These are phyloP conservation scores for Standfussiana lucernea DNA, from an alignment of 2,888 invertebrate genomes.

Conservation along the genomic window DNA sequence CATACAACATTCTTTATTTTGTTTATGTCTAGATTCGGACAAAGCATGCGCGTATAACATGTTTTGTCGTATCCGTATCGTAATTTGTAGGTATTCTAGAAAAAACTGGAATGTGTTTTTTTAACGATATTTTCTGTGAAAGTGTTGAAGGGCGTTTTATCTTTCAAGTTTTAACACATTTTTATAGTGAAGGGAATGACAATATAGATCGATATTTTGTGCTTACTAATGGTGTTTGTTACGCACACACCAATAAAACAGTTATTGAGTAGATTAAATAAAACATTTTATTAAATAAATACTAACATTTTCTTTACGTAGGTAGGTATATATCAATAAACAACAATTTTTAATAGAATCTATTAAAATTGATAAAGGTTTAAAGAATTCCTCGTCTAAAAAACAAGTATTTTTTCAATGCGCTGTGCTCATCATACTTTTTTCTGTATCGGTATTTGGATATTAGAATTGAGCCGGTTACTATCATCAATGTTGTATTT, in stretches of 20 bases:
- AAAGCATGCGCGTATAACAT: slow-evolving; percentile 28
- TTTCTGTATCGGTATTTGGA: background rate
- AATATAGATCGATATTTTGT: background rate
- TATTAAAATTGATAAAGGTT: too few species aligned
- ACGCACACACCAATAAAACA: background rate
- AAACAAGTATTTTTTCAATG: background rate
- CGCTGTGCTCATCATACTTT: background rate
- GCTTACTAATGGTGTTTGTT: background rate
- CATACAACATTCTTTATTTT: slow-evolving; percentile 42
- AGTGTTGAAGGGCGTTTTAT: slow-evolving; percentile 48
- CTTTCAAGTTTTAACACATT: background rate
- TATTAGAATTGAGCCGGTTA: background rate
- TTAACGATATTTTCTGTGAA: slow-evolving; percentile 35
- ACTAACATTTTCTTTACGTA: background rate
- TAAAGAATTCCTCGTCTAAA: background rate
- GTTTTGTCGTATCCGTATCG: slow-evolving; percentile 43
- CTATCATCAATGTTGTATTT: too few species aligned
- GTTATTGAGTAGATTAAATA: background rate
- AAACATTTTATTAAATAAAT: background rate
- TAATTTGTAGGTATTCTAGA: slow-evolving; percentile 38
- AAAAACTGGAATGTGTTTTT: slow-evolving; percentile 32
- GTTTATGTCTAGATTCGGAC: slow-evolving; percentile 33
- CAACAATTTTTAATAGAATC: background rate
- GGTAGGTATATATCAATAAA: background rate
- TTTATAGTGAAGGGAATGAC: slow-evolving; percentile 9